Base-by-base conservation (phyloP, 2,113 vertebrate genomes). In the human (Homo sapiens) region DNA sequence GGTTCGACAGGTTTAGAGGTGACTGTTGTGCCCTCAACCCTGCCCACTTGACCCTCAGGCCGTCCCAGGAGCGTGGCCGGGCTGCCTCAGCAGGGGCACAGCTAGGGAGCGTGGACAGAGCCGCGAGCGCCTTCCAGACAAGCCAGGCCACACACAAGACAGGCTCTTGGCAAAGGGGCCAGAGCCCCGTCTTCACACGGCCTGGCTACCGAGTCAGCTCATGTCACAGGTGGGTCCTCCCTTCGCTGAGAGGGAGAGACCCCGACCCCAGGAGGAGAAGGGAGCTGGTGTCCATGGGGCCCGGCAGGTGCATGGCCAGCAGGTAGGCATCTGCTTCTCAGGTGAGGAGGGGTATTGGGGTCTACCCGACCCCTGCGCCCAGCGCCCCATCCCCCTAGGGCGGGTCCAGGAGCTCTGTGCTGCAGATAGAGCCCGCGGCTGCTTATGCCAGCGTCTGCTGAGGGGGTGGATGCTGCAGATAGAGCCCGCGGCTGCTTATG, bases 201-300 rank as follows among this genome's bases (percentile, higher is more conserved):
- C n/a, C 14, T 27, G 1, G 35, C 23, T 13, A 0, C n/a, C 10
- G 1, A 6, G 4, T 59, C 35, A 25, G 10, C 50, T 57, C 35
- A 2, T 20, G 22, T 12, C 52, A 55, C 11, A 8, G 50, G 22
- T 1, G 3, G 50, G 35, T n/a, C 8, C 48, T 80, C 9, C 18
- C 0, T 17, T 9, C 45, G 2, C 70, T 45, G 27, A 64, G 27
- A 32, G 61, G 61, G 61, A 64, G 27, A 68, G 66, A 18, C 32
- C 66, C 66, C 1, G 3, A 35, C 16, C 5, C 66, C 13, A 68
- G 66, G 66, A 68, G 16, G 23, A 40, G 38, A 40, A 43, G 12
- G 40, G 27, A 48, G 14, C 48, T 50, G n/a, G 50, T 35, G 20
- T 3, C 73, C 22, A 10, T 8, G 50, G 18, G 55, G 48, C 18